phyloP scores from a whole-genome alignment of 30 jellyfish, hydroid and myxozoan genomes.

The Clytia hemisphaerica region DNA sequence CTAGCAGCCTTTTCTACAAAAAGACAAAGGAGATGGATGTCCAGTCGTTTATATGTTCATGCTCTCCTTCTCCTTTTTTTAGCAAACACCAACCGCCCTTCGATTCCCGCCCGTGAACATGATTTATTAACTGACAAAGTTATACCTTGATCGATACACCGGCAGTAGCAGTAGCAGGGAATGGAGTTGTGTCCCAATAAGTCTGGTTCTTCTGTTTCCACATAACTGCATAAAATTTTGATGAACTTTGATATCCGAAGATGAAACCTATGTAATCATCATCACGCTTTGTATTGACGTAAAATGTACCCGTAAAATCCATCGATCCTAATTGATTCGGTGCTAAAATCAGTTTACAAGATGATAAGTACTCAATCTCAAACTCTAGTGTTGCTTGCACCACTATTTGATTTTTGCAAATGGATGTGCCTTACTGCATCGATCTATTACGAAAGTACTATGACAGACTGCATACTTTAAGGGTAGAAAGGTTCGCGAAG shows the following conservation, averaged over 20 bases:
- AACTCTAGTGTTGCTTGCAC: no score
- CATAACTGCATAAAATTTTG: slow-evolving; percentile 58
- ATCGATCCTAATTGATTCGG: slow-evolving; percentile 50
- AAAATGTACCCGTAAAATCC: slow-evolving; percentile 70
- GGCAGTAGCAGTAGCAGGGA: slow-evolving; percentile 57
- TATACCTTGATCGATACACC: slow-evolving; percentile 80
- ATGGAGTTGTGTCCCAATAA: slow-evolving; percentile 60
- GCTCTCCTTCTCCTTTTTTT: no score
- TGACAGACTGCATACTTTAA: no score
- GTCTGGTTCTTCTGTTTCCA: slow-evolving; percentile 78
- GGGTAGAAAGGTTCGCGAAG: no score
- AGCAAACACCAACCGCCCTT: no score
- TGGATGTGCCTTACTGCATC: no score
- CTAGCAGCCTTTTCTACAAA: no score
- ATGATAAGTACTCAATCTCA: no score
- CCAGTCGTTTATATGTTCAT: no score
- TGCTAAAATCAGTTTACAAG: slow-evolving; percentile 25
- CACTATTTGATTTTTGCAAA: no score
- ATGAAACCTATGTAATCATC: slow-evolving; percentile 78
- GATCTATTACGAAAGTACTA: no score
- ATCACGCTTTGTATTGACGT: slow-evolving; percentile 64
- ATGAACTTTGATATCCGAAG: slow-evolving; percentile 70
- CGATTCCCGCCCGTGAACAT: not conserved
- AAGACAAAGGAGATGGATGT: no score
- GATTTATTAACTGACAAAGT: not conserved